Evolutionary conservation across 2,113 vertebrate genomes (phyloP).

Genomic region (Jaculus jaculus): DNA sequence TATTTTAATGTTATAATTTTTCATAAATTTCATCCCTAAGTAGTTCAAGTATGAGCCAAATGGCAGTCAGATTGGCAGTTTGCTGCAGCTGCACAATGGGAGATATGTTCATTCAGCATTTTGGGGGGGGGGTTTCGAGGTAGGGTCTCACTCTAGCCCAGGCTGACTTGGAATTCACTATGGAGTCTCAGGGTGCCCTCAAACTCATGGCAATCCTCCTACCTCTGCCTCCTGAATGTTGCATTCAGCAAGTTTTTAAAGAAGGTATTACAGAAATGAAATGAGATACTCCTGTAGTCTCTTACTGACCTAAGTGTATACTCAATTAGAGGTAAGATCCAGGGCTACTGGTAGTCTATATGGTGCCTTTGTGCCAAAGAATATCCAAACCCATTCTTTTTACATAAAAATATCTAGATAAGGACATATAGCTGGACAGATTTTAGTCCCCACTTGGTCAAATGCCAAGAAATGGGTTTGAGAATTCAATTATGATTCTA

Average conservation of each 20-base stretch:
- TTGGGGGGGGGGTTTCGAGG: too few species aligned
- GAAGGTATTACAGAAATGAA: not conserved
- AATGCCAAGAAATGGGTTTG: not conserved
- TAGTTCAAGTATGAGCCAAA: not conserved
- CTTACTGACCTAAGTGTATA: conserved; percentile 32
- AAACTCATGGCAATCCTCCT: too few species aligned
- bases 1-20: conserved; percentile 35
- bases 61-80: not conserved
- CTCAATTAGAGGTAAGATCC: conserved; percentile 44
- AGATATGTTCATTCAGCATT: too few species aligned
- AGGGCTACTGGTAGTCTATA: not conserved
- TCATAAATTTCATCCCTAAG: conserved; percentile 30
- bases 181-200: too few species aligned
- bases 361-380: not conserved
- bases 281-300: not conserved
- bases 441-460: not conserved
- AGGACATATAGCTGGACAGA: not conserved
- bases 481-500: conserved; percentile 57
- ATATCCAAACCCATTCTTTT: not conserved
- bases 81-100: not conserved
- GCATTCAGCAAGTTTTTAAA: conserved; percentile 62
- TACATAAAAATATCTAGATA: too few species aligned
- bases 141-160: too few species aligned
- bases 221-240: too few species aligned
- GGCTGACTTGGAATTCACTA: too few species aligned